Evolutionary conservation across 1,140 invertebrate genomes (phyloP), one percentile per base, ranked within the genome.

Genomic region (Neelides sp.): DNA sequence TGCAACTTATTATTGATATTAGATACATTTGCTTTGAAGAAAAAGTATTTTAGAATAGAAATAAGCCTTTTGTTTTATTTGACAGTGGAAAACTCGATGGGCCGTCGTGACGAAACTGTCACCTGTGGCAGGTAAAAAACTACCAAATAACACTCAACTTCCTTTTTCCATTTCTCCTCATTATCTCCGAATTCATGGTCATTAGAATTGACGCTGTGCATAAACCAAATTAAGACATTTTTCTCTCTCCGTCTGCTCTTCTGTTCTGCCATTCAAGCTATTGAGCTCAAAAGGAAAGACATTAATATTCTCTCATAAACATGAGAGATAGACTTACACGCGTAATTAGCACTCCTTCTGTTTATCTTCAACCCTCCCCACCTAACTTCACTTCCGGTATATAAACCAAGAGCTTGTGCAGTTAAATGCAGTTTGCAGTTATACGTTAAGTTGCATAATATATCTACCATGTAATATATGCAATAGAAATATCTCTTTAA

Each of bases 51-150:
- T 26, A 13, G 13, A 10, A 27, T 23, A 10, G 8, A 23, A 40
- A 48, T 64, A 57, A 65, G 66, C 55, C 62, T 49, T 63, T 66
- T 63, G 64, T 63, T 61, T 54, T 59, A 66, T 76, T 75, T 58
- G n/a, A 42, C 75, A 83, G 82, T 85, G 82, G 83, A 85, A 85
- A 67, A 76, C 78, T 58, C 72, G 82, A 66, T 85, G 82, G 81
- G 83, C 81, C 67, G 79, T 84, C 44, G 77, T 85, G 71, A 76
- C 79, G 64, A 84, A 83, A 68, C 73, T 84, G 60, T 86, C 82
- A 44, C 82, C 82, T 37, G 82, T 85, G 36, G 82, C 83, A 75
- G 83, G 82, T 85, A 74, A 78, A 52, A 58, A 23, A 26, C 27
- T 23, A 45, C 15, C 5, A 8, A 45, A 32, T 15, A 7, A 7